Evolutionary conservation across 2,888 invertebrate genomes (phyloP).

Genomic region (Cantharis lateralis): DNA sequence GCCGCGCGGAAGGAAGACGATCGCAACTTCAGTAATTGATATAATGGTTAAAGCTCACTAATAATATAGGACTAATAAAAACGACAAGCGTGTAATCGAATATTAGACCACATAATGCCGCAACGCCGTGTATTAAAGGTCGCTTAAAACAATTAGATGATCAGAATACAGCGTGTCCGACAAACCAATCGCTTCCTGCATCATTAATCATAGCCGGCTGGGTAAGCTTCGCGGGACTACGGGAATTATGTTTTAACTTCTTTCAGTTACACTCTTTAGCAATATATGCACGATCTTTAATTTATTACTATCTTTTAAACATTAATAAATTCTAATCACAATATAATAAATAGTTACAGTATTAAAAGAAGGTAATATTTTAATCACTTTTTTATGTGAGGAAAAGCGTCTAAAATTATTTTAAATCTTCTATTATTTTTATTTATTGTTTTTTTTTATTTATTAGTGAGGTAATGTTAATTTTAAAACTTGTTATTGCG

Average conservation of each 20-base stretch:
- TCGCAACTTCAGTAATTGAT: constrained; percentile 20
- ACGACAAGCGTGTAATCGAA: constrained; percentile 40
- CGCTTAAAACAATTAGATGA: constrained; percentile 48
- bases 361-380: neutral
- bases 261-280: constrained; percentile 1
- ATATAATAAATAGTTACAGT: neutral
- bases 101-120: constrained; percentile 37
- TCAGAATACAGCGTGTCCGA: constrained; percentile 46
- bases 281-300: constrained; percentile 11
- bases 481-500: neutral
- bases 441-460: neutral
- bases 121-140: constrained; percentile 30
- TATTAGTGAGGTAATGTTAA: neutral
- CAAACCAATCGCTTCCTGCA: constrained; percentile 51
- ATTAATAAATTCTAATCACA: constrained; percentile 2
- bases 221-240: constrained; percentile 29
- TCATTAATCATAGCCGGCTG: constrained; percentile 47
- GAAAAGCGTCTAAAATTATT: neutral
- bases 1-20: constrained; percentile 18
- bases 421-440: neutral
- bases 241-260: constrained; percentile 14
- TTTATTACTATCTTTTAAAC: constrained; percentile 21
- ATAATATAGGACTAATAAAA: constrained; percentile 27
- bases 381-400: neutral
- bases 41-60: constrained; percentile 19